Evolutionary conservation across 2,888 invertebrate genomes (phyloP).

Genomic region (Plebejus anna): DNA sequence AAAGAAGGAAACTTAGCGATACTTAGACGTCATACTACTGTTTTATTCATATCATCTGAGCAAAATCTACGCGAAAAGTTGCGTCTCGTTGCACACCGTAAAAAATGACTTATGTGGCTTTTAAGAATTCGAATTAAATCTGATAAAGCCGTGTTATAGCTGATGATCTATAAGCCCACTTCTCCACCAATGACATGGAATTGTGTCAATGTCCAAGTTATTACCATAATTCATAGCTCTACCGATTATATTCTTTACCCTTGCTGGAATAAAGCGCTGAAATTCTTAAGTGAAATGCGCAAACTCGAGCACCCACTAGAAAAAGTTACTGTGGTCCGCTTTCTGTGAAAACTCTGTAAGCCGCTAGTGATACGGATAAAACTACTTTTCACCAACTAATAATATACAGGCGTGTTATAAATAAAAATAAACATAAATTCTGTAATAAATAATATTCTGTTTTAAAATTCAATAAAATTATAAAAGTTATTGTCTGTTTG

Average conservation of each 20-base stretch:
- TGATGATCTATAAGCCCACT: background rate
- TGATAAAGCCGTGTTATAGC: background rate
- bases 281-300: constrained; percentile 18
- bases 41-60: no score
- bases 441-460: no score
- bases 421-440: background rate
- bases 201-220: constrained; percentile 13
- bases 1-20: no score
- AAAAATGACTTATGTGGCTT: no score
- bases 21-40: no score
- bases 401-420: background rate
- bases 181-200: background rate
- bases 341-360: constrained; percentile 9
- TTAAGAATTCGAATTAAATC: no score
- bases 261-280: constrained; percentile 2
- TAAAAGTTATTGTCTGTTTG: no score
- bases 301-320: constrained; percentile 17
- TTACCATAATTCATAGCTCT: constrained; percentile 10
- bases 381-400: background rate
- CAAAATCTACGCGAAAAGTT: no score
- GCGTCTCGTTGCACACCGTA: no score
- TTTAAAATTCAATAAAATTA: no score
- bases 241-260: constrained; percentile 10
- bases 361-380: background rate
- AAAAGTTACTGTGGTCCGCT: constrained; percentile 12